These are phyloP conservation scores for Morpho achilles DNA, from an alignment of 2,888 invertebrate genomes.

Conservation along the genomic window DNA sequence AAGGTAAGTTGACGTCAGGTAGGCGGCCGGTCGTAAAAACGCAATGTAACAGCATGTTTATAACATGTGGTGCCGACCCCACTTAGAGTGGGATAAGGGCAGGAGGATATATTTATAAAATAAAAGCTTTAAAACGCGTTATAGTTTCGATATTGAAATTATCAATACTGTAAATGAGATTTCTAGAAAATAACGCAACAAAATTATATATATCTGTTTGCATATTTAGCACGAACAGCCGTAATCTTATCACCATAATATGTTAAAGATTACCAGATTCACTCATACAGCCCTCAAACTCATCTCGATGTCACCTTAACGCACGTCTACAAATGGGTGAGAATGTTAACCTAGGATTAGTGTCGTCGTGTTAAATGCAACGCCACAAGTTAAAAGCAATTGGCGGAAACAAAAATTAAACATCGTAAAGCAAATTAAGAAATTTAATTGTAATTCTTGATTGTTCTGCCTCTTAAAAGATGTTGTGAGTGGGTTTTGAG, in stretches of 20 bases:
- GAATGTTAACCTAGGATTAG: slow-evolving; percentile 44
- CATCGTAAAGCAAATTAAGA: neutral
- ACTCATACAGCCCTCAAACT: slow-evolving; percentile 26
- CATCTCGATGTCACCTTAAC: slow-evolving; percentile 34
- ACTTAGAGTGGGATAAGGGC: too few relatives aligned
- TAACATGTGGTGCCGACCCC: too few relatives aligned
- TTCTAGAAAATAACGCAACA: neutral
- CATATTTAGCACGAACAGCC: slow-evolving; percentile 12
- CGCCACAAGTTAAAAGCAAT: slow-evolving; percentile 25
- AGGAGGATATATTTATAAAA: too few relatives aligned
- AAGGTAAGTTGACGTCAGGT: too few relatives aligned
- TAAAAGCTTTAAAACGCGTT: too few relatives aligned
- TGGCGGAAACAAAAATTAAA: neutral
- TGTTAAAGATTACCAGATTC: slow-evolving; percentile 17
- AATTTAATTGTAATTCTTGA: too few relatives aligned
- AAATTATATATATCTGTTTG: slow-evolving; percentile 28
- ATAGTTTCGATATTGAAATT: too few relatives aligned
- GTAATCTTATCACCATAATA: slow-evolving; percentile 19
- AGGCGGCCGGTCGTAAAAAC: too few relatives aligned
- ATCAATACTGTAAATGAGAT: too few relatives aligned
- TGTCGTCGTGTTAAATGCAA: slow-evolving; percentile 35
- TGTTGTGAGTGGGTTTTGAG: too few relatives aligned
- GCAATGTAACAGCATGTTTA: too few relatives aligned
- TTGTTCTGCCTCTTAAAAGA: too few relatives aligned
- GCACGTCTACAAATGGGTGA: slow-evolving; percentile 49